Evolutionary conservation across 1,140 invertebrate genomes (phyloP), one percentile per base, ranked within the genome.

Genomic region (Bombus haemorrhoidalis): DNA sequence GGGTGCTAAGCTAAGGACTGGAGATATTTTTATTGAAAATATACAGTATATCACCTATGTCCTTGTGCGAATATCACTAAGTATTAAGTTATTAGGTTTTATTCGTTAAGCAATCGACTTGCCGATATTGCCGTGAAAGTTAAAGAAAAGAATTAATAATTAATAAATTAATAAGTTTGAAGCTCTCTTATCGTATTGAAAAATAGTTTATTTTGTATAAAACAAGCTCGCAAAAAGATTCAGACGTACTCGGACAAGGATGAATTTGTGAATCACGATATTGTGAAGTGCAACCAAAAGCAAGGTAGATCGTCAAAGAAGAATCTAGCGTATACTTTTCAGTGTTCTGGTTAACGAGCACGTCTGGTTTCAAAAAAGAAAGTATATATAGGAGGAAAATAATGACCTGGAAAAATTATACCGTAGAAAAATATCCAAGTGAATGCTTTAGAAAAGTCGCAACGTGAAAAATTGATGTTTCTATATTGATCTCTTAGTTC

Each of bases 341-440:
- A 28, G 8, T 62, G n/a, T 76, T 15, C 10, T 28, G 41, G 59
- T 43, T 66, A 79, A 79, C n/a, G 39, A 78, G 76, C 59, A 32
- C 37, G 25, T 2, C 43, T 47, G 32, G 8, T 47, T 74, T 53
- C 34, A 34, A 53, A 37, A n/a, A 28, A 34, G 12, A 34, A 53
- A 75, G 12, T 10, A 3, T 28, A 32, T 18, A 25, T 80, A 25
- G n/a, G 37, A 34, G 6, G 18, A 18, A 28, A 43, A 37, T 68
- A 80, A 80, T 28, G 62, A 69, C 43, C 6, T 34, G n/a, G 41
- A 68, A 47, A 77, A 75, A 76, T 59, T 43, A 43, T n/a, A 77
- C 10, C 75, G 59, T 32, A 9, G 32, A 53, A 68, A 47, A 34
- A 47, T 62, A 6, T 41, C 15, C 13, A 39, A 34, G 8, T n/a